phyloP scores from a whole-genome alignment of 2,113 vertebrate species.

The Myrmophylax atrothorax region DNA sequence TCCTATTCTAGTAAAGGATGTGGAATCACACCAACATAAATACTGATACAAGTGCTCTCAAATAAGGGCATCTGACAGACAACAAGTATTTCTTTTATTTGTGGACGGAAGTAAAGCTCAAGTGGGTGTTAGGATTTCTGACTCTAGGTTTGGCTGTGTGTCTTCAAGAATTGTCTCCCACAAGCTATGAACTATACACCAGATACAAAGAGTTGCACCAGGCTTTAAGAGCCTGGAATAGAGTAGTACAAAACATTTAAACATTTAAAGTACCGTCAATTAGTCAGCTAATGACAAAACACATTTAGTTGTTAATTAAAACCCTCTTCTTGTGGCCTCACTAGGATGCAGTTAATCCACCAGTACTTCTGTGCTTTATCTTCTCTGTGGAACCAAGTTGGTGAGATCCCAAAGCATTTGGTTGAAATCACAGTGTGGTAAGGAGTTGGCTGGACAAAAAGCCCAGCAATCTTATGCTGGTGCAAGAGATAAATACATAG shows the following conservation, averaged over 20 bases:
- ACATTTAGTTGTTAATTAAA: background rate
- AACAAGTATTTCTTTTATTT: background rate
- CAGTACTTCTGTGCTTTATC: background rate
- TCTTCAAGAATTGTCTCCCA: background rate
- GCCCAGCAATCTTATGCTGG: background rate
- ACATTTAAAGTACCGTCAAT: background rate
- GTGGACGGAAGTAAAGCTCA: background rate
- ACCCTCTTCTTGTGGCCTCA: background rate
- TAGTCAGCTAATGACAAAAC: background rate
- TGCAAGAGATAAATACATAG: slow-evolving; percentile 46
- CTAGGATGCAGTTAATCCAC: background rate
- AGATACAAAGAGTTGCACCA: background rate
- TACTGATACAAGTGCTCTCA: slow-evolving; percentile 2
- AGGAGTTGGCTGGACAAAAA: background rate
- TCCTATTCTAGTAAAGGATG: background rate
- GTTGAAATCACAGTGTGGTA: background rate
- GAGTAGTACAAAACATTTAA: background rate
- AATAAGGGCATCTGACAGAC: background rate
- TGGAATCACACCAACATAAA: slow-evolving; percentile 13
- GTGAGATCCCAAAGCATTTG: background rate
- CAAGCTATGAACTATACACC: background rate
- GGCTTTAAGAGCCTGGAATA: background rate
- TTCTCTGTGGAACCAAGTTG: background rate
- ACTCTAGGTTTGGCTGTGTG: background rate
- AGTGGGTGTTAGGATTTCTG: background rate